Percentiles rank a stretch among this genome's conserved stretches.
These are phyloP conservation scores for Drosophila eugracilis DNA, from an alignment of 1,140 invertebrate genomes.

Conservation along the genomic window DNA sequence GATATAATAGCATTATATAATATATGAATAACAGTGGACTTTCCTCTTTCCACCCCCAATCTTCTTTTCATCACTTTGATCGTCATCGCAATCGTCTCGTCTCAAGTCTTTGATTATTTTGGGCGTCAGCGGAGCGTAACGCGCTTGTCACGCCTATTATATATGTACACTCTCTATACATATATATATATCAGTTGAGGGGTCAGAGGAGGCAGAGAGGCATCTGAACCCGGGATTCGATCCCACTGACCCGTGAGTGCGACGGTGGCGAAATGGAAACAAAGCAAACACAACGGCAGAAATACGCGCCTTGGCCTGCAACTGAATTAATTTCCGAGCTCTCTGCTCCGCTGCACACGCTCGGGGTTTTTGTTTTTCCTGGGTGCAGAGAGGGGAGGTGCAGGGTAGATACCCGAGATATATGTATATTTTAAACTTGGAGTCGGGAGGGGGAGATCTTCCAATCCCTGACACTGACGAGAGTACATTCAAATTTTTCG, in stretches of 20 bases:
- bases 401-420: background rate
- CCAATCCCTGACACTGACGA: conserved; percentile 63
- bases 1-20: background rate
- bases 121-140: conserved; percentile 76
- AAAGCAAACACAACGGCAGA: conserved; percentile 77
- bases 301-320: conserved; percentile 57
- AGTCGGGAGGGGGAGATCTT: conserved; percentile 22
- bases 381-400: background rate
- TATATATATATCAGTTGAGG: conserved; percentile 21
- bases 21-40: background rate
- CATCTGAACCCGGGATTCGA: conserved; percentile 72
- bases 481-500: conserved; percentile 74
- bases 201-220: conserved; percentile 58
- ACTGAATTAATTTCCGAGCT: conserved; percentile 69
- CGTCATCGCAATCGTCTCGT: conserved; percentile 48
- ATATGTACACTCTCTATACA: conserved; percentile 6
- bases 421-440: background rate
- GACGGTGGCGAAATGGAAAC: conserved; percentile 71
- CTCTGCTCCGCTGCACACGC: conserved; percentile 70
- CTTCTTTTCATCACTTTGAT: conserved; percentile 58
- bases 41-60: conserved; percentile 7
- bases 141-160: conserved; percentile 83
- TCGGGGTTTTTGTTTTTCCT: background rate
- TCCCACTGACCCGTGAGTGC: conserved; percentile 61
- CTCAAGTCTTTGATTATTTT: conserved; percentile 80